Conservation (phyloP, 2,797 vertebrate genomes). For the Trematomus bernacchii region DNA sequence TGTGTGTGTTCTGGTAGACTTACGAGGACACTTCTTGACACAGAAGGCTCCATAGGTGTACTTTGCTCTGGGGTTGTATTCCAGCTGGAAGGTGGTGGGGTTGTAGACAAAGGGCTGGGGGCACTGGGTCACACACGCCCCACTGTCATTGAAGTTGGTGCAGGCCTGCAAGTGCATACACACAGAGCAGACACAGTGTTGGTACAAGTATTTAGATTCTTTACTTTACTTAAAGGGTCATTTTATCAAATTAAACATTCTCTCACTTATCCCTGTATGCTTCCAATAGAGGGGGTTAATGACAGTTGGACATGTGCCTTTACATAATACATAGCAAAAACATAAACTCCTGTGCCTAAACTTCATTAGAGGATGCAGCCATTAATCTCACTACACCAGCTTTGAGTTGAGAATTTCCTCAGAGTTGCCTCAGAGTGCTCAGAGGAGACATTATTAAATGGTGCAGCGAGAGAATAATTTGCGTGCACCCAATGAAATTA, state of each 20-base stretch:
- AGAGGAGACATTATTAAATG: neutral
- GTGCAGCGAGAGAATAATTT: neutral
- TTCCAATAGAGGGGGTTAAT: neutral
- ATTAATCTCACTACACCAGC: neutral
- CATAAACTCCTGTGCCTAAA: neutral
- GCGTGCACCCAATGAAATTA: neutral
- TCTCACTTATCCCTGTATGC: neutral
- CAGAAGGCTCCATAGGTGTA: conserved; percentile 99
- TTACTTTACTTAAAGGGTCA: neutral
- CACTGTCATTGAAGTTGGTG: conserved; percentile 98
- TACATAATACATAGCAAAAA: neutral
- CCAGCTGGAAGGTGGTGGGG: conserved; percentile 95
- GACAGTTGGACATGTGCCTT: neutral
- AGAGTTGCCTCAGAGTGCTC: neutral
- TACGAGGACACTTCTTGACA: conserved; percentile 97
- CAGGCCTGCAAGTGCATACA: conserved; percentile 72
- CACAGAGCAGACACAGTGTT: conserved; percentile 4
- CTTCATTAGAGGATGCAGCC: neutral
- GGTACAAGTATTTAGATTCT: neutral
- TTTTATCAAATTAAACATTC: neutral
- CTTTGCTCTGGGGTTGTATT: conserved; percentile 95
- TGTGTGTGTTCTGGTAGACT: conserved; percentile 69
- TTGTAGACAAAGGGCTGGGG: conserved; percentile 98
- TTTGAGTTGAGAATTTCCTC: neutral
- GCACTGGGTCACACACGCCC: conserved; percentile 96